A percentile compares a stretch with the other conserved stretches of the same genome.
Conservation (phyloP, 1,140 invertebrate species). For the Kradibia gibbosae region DNA sequence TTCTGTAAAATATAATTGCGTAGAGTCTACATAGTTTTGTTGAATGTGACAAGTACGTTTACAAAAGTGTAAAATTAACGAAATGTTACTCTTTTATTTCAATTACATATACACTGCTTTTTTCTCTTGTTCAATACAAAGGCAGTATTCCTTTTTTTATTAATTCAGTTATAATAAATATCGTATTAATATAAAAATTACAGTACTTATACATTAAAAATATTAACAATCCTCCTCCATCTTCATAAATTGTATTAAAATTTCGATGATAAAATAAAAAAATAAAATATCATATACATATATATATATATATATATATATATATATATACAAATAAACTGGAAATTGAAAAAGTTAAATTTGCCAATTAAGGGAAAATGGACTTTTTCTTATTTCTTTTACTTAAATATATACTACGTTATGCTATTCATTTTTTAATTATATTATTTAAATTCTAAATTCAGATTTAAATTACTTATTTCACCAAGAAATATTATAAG, state of each 20-base stretch:
- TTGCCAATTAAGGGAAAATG: background rate
- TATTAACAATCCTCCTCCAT: conserved; percentile 30
- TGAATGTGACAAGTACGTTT: conserved; percentile 31
- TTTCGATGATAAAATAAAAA: conserved; percentile 23
- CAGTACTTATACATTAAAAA: conserved; percentile 12
- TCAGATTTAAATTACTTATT: conserved; percentile 9
- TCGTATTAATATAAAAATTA: conserved; percentile 34
- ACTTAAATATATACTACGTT: background rate
- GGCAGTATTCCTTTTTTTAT: conserved; percentile 31
- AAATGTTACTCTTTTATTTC: conserved; percentile 8
- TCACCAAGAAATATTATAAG: background rate
- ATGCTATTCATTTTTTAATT: conserved; percentile 4
- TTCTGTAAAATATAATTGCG: conserved; percentile 42
- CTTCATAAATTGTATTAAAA: background rate
- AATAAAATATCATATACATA: conserved; percentile 22
- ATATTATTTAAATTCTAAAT: conserved; percentile 28
- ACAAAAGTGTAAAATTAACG: conserved; percentile 43
- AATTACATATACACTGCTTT: background rate
- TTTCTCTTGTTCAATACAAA: conserved; percentile 42
- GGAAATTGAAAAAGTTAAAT: background rate
- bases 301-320: too few relatives aligned
- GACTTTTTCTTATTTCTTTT: background rate
- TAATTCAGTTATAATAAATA: conserved; percentile 43
- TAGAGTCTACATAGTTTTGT: conserved; percentile 40
- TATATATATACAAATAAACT: conserved; percentile 17